phyloP scores from a whole-genome alignment of 2,888 invertebrate genomes.

The Ectropis crepuscularia region DNA sequence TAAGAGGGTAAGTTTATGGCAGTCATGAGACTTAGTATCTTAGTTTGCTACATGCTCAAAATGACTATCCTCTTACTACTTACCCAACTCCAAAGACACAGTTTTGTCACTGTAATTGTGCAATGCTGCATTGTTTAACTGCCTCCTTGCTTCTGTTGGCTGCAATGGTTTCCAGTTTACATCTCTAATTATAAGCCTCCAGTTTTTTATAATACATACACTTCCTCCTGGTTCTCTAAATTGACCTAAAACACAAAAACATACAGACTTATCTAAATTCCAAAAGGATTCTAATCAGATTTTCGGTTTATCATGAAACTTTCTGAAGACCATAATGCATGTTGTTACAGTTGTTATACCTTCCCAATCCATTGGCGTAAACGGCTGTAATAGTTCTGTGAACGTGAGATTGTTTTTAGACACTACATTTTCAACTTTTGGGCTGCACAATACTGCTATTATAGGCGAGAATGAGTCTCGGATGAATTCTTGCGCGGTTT shows the following conservation, averaged over 20 bases:
- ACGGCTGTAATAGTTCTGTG: conserved; percentile 95
- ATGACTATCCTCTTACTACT: conserved; percentile 22
- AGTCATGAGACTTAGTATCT: too few relatives aligned
- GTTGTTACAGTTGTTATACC: conserved; percentile 50
- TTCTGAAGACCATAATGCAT: neutral
- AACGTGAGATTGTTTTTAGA: conserved; percentile 96
- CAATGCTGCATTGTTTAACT: conserved; percentile 93
- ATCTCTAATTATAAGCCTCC: conserved; percentile 92
- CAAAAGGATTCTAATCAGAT: too few relatives aligned
- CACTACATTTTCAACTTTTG: conserved; percentile 92
- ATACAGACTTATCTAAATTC: neutral
- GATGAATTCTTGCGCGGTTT: conserved; percentile 93
- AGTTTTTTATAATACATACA: conserved; percentile 88
- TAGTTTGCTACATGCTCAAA: too few relatives aligned
- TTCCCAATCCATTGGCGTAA: conserved; percentile 88
- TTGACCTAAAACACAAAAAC: conserved; percentile 84
- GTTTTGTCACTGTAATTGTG: conserved; percentile 83
- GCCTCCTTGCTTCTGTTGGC: conserved; percentile 92
- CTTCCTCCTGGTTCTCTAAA: conserved; percentile 93
- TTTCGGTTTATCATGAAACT: too few relatives aligned
- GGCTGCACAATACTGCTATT: conserved; percentile 93
- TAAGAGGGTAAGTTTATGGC: too few relatives aligned
- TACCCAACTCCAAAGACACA: conserved; percentile 83
- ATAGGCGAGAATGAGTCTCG: conserved; percentile 95
- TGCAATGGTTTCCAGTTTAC: conserved; percentile 92